Evolutionary conservation across 2,888 invertebrate species (phyloP).

Genomic region (Encarsia formosa): DNA sequence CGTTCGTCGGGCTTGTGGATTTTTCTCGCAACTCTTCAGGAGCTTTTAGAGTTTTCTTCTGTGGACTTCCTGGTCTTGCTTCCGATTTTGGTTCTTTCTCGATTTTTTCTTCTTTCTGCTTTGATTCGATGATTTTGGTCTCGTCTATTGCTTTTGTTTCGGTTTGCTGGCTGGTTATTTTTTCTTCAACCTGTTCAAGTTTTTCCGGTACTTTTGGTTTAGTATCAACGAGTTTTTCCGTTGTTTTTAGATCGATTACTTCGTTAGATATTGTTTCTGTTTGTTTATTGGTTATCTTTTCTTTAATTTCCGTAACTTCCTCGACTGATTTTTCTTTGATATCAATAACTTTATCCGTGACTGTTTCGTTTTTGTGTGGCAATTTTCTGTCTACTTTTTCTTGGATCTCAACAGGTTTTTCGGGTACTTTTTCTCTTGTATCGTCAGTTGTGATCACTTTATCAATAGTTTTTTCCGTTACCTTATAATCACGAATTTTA

Average conservation of each 20-base stretch:
- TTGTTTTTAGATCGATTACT: too few species aligned
- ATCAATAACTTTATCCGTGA: neutral
- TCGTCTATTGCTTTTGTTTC: neutral
- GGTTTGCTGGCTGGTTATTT: too few species aligned
- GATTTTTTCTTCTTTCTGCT: neutral
- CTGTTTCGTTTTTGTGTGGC: neutral
- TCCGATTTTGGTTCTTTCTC: conserved; percentile 4
- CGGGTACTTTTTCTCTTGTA: neutral
- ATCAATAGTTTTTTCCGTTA: too few species aligned
- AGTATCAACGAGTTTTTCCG: too few species aligned
- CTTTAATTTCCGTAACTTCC: neutral
- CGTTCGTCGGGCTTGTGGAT: neutral
- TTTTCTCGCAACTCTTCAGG: too few species aligned
- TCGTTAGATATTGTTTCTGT: neutral
- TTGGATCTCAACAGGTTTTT: neutral
- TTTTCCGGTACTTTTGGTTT: too few species aligned
- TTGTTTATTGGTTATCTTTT: neutral
- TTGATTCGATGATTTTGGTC: conserved; percentile 2
- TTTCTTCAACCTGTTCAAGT: neutral
- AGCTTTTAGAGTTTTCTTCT: too few species aligned
- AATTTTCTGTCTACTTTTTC: neutral
- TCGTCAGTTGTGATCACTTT: too few species aligned
- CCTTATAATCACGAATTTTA: neutral
- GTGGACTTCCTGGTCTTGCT: too few species aligned
- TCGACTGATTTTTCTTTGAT: neutral